Base-by-base conservation (phyloP, 2,113 vertebrate genomes). In the Lethenteron camtschaticum region DNA sequence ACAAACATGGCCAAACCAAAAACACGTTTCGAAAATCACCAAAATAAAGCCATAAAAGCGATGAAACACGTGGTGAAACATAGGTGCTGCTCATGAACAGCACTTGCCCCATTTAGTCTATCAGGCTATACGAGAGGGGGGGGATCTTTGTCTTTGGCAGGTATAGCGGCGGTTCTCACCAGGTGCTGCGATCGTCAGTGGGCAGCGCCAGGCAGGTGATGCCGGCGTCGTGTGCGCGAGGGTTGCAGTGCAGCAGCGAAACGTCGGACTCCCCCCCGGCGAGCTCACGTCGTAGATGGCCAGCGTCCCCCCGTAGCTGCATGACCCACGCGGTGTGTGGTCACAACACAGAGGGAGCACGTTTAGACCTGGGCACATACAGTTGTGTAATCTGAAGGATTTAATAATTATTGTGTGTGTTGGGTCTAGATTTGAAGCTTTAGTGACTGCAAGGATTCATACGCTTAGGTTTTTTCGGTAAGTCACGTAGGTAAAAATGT, bases 241-340 rank as follows among this genome's bases (percentile, higher is more conserved):
- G 55, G 63, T 74, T 74, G 55, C 74, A 75, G 41, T 75, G 70
- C n/a, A 75, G 70, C 4, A 66, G 68, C 59, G 56, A 73, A 59
- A 77, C 73, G 12, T 69, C 68, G 18, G 58, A 75, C 60, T 68
- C 73, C 13, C 73, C 73, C 5, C 69, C 57, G 73, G 73, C 10
- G 76, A 75, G 57, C 76, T 76, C 56, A 73, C 75, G 69, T 77
- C 74, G 70, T 75, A 76, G 58, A 77, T 74, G 58, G 76, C 66
- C 9, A 76, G 70, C 69, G 68, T 76, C 58, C 71, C 75, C 63
- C 76, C 76, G 68, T 75, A 77, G 13, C 76, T 77, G 68, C 56
- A 68, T 68, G 73, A 68, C 69, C 41, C 13, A 56, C 11, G 13
- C 56, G 41, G 41, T 41, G 41, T 7, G 41, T 41, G 41, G 41